Conservation (phyloP, 2,888 invertebrate species). For the Petrolisthes manimaculis region DNA sequence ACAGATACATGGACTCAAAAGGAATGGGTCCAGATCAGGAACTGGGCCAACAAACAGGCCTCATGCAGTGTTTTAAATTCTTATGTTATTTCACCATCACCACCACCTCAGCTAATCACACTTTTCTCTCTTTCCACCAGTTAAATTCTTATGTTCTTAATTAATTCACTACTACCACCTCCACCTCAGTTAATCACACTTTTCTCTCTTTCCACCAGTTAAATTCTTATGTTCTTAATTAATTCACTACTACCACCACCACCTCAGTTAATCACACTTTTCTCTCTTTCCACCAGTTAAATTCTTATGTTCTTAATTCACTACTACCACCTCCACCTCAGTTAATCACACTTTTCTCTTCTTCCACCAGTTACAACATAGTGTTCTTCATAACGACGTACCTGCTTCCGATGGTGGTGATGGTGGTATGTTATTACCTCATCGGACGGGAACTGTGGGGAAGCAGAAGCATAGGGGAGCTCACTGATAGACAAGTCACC, state of each 20-base stretch:
- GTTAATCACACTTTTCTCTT: neutral
- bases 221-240: constrained; percentile 70
- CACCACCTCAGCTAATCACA: too few species aligned
- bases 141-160: constrained; percentile 74
- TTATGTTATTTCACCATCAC: too few species aligned
- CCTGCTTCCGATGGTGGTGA: constrained; percentile 84
- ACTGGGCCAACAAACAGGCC: too few species aligned
- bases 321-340: too few species aligned
- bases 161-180: too few species aligned
- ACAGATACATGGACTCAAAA: too few species aligned
- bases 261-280: neutral
- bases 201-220: constrained; percentile 74
- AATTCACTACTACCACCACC: too few species aligned
- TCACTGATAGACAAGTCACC: constrained; percentile 73
- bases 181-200: too few species aligned
- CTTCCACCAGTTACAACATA: constrained; percentile 82
- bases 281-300: constrained; percentile 71
- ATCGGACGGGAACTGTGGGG: constrained; percentile 91
- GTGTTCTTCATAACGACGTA: constrained; percentile 86
- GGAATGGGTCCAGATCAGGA: too few species aligned
- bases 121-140: constrained; percentile 71
- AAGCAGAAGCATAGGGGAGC: constrained; percentile 86
- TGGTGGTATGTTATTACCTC: constrained; percentile 82
- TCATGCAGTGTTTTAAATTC: too few species aligned
- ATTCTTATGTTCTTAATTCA: too few species aligned